Evolutionary conservation across 2,113 vertebrate genomes (phyloP).

Genomic region (Entelurus aequoreus): DNA sequence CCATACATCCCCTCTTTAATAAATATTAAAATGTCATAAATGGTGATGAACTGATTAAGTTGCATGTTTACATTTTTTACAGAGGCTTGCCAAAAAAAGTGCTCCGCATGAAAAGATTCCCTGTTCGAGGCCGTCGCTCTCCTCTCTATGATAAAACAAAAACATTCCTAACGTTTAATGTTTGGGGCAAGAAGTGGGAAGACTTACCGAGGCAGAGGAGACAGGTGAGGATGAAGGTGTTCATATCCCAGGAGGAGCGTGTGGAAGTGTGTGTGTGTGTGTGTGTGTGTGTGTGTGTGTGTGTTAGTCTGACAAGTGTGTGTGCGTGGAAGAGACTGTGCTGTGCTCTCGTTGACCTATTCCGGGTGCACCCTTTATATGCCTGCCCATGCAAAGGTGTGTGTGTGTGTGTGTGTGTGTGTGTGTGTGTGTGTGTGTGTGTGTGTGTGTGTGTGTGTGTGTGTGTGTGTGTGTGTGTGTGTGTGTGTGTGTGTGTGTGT

Average conservation of each 20-base stretch:
- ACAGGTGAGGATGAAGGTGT: constrained; percentile 54
- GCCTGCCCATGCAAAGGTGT: constrained; percentile 32
- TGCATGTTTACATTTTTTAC: too few species aligned
- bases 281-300: constrained; percentile 16
- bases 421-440: constrained; percentile 21
- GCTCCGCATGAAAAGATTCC: too few species aligned
- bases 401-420: constrained; percentile 17
- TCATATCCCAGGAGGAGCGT: constrained; percentile 59
- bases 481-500: constrained; percentile 22
- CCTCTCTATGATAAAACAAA: too few species aligned
- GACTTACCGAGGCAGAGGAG: constrained; percentile 64
- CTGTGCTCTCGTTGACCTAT: constrained; percentile 43
- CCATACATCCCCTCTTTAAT: too few species aligned
- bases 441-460: constrained; percentile 12
- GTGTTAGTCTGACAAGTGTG: constrained; percentile 8
- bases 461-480: constrained; percentile 10
- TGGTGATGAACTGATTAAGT: too few species aligned
- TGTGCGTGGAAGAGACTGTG: constrained; percentile 31
- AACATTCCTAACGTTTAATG: too few species aligned
- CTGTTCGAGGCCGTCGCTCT: too few species aligned
- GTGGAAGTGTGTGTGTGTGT: constrained; percentile 25
- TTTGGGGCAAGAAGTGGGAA: constrained; percentile 16
- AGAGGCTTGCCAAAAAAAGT: too few species aligned
- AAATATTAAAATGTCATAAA: too few species aligned
- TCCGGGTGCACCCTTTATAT: constrained; percentile 63